A percentile compares a stretch with the other conserved stretches of the same genome.
phyloP scores from a whole-genome alignment of 2,888 invertebrate species.

The Drosophila falleni region DNA sequence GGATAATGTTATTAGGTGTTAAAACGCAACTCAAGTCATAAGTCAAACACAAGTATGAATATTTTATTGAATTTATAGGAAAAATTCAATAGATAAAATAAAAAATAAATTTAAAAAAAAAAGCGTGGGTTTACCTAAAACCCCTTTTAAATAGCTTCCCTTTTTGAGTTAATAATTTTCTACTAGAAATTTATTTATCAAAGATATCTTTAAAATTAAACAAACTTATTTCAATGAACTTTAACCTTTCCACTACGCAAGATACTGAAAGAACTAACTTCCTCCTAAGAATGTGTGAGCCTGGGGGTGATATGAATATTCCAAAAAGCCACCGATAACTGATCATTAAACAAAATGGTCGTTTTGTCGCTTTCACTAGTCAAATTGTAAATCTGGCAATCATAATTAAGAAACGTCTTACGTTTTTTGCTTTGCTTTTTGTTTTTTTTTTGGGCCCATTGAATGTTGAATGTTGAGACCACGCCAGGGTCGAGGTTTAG shows the following conservation, averaged over 20 bases:
- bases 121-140: too few relatives aligned
- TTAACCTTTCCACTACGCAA: background rate
- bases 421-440: conserved; percentile 1
- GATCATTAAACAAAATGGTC: conserved; percentile 38
- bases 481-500: conserved; percentile 39
- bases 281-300: conserved; percentile 9
- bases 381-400: conserved; percentile 31
- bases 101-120: too few relatives aligned
- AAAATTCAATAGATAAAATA: too few relatives aligned
- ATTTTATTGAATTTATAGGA: too few relatives aligned
- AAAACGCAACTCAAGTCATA: too few relatives aligned
- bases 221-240: background rate
- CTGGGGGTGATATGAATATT: conserved; percentile 24
- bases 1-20: too few relatives aligned
- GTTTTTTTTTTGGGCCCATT: conserved; percentile 4
- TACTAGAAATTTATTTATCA: too few relatives aligned
- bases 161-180: too few relatives aligned
- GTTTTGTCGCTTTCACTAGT: conserved; percentile 50
- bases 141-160: too few relatives aligned
- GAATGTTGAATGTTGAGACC: conserved; percentile 25
- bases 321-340: background rate
- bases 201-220: too few relatives aligned
- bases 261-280: background rate
- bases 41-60: too few relatives aligned
- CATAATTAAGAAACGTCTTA: conserved; percentile 42